Base-by-base conservation (phyloP, 2,113 vertebrate genomes). In the Lepus europaeus region DNA sequence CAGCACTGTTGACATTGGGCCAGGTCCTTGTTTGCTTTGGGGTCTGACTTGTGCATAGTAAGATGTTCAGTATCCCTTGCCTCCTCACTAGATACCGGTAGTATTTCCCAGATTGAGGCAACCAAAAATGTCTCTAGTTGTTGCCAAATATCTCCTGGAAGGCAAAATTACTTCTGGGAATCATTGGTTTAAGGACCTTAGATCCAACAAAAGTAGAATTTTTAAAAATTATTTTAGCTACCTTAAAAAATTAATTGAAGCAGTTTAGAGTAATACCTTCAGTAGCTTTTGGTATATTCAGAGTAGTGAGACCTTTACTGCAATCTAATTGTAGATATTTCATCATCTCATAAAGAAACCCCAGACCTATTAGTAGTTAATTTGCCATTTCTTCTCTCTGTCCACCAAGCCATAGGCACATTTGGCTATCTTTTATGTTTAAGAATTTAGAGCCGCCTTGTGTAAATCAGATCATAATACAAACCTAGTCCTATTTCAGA, bases 361-460 rank as follows among this genome's bases (percentile, higher is more conserved):
- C 11, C 16, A 53, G 70, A 69, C 5, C 5, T 64, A 82, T 72
- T 91, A 78, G 31, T 45, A 64, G 23, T 91, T 45, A 51, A 83
- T 45, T 78, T 23, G 19, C 23, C 10, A 27, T 84, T 79, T 87
- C 49, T 83, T 25, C 56, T 83, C 6, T 31, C n/a, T 33, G 6
- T 45, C 7, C 36, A 19, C 23, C 25, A 8, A 93, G 33, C 13
- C 39, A 9, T 29, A 87, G 63, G 31, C 29, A 59, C 79, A 53
- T 29, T 53, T 92, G 49, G 27, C 89, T 77, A 82, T 74, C 25
- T 74, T 91, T 64, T 86, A 80, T 53, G 16, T 95, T 86, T 95
- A 66, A 79, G 45, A 72, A 72, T 92, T n/a, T 51, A 66, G 13
- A 91, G 10, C 64, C 31, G 73, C 17, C 9, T 82, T 88, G 45